These are phyloP conservation scores for Pherbina coryleti DNA, from an alignment of 2,888 invertebrate genomes.

Conservation along the genomic window DNA sequence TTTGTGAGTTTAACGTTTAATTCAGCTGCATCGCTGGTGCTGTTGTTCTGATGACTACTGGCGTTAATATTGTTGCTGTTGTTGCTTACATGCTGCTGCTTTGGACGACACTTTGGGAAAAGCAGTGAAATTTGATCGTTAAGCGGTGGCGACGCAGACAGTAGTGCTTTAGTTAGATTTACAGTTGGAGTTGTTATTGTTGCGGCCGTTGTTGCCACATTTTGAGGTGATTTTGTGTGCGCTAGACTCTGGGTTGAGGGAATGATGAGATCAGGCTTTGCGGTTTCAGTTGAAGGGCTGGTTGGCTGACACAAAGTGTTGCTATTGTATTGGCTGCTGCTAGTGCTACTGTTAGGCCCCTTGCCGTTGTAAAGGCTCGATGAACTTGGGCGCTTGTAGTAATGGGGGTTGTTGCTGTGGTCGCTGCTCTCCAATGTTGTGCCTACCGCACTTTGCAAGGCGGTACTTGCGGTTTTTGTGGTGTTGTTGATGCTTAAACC, in stretches of 20 bases:
- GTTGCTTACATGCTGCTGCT: slow-evolving; percentile 62
- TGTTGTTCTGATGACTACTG: slow-evolving; percentile 42
- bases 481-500: slow-evolving; percentile 38
- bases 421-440: slow-evolving; percentile 26
- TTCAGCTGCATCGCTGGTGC: slow-evolving; percentile 31
- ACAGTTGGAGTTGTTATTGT: slow-evolving; percentile 42
- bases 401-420: slow-evolving; percentile 46
- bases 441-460: not conserved
- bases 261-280: slow-evolving; percentile 40
- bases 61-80: slow-evolving; percentile 34
- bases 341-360: slow-evolving; percentile 35
- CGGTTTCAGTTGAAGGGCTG: slow-evolving; percentile 34
- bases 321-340: slow-evolving; percentile 27
- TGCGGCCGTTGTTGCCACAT: slow-evolving; percentile 44
- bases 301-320: slow-evolving; percentile 45
- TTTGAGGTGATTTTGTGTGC: slow-evolving; percentile 41
- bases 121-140: slow-evolving; percentile 84
- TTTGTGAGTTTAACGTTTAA: slow-evolving; percentile 27
- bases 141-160: slow-evolving; percentile 72
- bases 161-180: slow-evolving; percentile 62
- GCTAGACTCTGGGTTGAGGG: slow-evolving; percentile 44
- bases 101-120: slow-evolving; percentile 89
- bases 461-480: slow-evolving; percentile 5
- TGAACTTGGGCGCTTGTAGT: slow-evolving; percentile 47
- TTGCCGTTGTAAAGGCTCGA: slow-evolving; percentile 40